Percentiles rank a stretch among this genome's conserved stretches.
Evolutionary conservation across 2,113 vertebrate species (phyloP).

Genomic region (Stegastes partitus): DNA sequence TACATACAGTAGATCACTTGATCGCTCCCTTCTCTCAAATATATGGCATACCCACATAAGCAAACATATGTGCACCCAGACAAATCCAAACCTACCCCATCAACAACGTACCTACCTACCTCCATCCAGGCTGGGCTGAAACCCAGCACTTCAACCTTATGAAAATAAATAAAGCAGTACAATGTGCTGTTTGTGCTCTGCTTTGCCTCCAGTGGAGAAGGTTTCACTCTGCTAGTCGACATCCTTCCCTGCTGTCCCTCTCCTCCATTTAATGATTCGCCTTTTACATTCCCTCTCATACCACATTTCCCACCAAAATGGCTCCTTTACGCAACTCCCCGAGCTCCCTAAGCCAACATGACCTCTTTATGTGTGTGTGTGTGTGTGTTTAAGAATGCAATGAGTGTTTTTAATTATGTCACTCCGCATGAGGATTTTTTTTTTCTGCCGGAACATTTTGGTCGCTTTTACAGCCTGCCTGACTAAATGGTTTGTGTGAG

Average conservation of each 20-base stretch:
- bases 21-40: conserved; percentile 42
- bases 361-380: conserved; percentile 60
- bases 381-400: conserved; percentile 62
- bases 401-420: conserved; percentile 82
- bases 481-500: conserved; percentile 42
- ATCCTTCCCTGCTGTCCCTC: conserved; percentile 66
- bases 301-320: conserved; percentile 80
- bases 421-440: conserved; percentile 60
- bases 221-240: conserved; percentile 56
- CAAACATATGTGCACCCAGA: conserved; percentile 36
- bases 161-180: conserved; percentile 79
- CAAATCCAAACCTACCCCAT: conserved; percentile 43
- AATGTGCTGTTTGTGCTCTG: conserved; percentile 78
- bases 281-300: conserved; percentile 71
- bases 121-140: conserved; percentile 66
- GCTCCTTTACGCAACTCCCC: conserved; percentile 74
- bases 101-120: conserved; percentile 40
- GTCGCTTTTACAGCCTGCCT: conserved; percentile 42
- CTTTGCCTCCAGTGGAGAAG: conserved; percentile 58
- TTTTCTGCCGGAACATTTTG: conserved; percentile 64
- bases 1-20: conserved; percentile 42
- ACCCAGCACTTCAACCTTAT: conserved; percentile 71
- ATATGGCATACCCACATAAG: conserved; percentile 33
- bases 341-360: conserved; percentile 76
- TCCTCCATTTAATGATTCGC: conserved; percentile 61